Evolutionary conservation across 2,888 invertebrate genomes (phyloP).

Genomic region (Tachina lurida): DNA sequence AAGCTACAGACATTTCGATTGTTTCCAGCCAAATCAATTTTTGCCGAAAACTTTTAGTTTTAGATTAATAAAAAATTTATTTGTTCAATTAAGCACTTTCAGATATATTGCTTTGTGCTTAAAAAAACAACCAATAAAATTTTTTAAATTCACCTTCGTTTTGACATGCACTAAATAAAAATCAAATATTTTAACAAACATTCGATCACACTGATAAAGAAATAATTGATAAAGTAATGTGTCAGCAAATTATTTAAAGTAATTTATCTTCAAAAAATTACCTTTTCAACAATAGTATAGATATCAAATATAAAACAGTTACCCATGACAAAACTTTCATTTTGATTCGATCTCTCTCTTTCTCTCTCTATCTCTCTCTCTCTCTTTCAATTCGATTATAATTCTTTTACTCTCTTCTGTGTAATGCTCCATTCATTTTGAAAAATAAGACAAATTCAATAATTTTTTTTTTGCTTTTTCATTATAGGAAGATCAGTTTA

Average conservation of each 20-base stretch:
- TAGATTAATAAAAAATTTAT: too few species aligned
- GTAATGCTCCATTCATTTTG: conserved; percentile 54
- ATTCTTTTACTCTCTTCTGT: conserved; percentile 46
- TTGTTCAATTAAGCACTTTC: too few species aligned
- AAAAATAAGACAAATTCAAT: conserved; percentile 59
- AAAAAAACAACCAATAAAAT: too few species aligned
- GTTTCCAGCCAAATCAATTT: too few species aligned
- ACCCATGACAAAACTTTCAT: conserved; percentile 41
- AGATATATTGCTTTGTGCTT: too few species aligned
- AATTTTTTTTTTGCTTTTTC: conserved; percentile 64
- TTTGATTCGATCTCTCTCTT: neutral
- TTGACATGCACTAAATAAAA: too few species aligned
- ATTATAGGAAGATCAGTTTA: conserved; percentile 61
- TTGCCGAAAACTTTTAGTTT: too few species aligned
- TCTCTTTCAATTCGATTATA: conserved; percentile 9
- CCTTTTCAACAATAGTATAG: neutral
- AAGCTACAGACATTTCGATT: too few species aligned
- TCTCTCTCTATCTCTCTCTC: neutral
- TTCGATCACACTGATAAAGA: too few species aligned
- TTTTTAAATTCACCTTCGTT: too few species aligned
- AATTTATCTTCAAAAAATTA: neutral
- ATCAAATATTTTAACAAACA: too few species aligned
- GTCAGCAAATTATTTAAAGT: neutral
- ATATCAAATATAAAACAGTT: neutral
- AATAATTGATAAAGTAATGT: too few species aligned